Evolutionary conservation across 2,888 invertebrate species (phyloP).

Genomic region (Eurois occulta): DNA sequence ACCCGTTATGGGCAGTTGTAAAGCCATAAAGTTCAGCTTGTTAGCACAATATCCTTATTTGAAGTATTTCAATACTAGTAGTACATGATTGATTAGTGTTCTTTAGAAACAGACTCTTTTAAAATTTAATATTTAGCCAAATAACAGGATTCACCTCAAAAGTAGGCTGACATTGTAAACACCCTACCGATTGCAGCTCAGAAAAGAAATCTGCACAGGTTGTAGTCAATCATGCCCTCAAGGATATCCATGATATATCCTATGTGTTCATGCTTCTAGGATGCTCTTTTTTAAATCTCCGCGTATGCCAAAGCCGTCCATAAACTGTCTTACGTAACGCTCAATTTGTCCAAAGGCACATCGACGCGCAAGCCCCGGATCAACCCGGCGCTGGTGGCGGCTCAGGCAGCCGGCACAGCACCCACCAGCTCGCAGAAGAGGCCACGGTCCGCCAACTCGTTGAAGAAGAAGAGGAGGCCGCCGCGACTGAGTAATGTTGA

Average conservation of each 20-base stretch:
- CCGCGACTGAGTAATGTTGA: conserved; percentile 98
- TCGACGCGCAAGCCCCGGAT: conserved; percentile 98
- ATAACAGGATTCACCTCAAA: background rate
- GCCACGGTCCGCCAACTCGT: conserved; percentile 89
- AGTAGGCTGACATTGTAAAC: background rate
- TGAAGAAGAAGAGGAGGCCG: conserved; percentile 91
- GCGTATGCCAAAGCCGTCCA: no score
- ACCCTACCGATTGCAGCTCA: background rate
- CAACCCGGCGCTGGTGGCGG: conserved; percentile 98
- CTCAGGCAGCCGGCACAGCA: conserved; percentile 94
- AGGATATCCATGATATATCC: no score
- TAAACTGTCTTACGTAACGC: no score
- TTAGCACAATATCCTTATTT: conserved; percentile 30
- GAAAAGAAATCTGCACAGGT: background rate
- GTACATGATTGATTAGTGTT: no score
- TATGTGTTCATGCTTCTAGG: no score
- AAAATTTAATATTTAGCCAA: background rate
- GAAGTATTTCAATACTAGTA: conserved; percentile 1
- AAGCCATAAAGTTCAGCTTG: conserved; percentile 37
- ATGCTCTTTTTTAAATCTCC: no score
- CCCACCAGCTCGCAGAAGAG: conserved; percentile 87
- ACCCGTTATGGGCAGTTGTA: conserved; percentile 24
- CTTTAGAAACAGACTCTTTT: background rate
- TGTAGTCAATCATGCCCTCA: no score
- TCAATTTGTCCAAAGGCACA: conserved; percentile 91